A percentile compares a stretch with the other conserved stretches of the same genome.
These are phyloP conservation scores for Drosophila melanogaster DNA, from an alignment of 1,140 invertebrate species.

Conservation along the genomic window Release_6_plus_ISO1_MT NC_004354.4:1652501-1653000, in stretches of 20 bases:
- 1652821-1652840: conserved; percentile 20
- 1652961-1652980: conserved; percentile 47
- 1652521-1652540: neutral
- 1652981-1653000: conserved; percentile 10
- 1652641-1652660: conserved; percentile 32
- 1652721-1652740: conserved; percentile 1
- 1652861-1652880: conserved; percentile 30
- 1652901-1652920: conserved; percentile 46
- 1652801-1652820: conserved; percentile 13
- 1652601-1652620: conserved; percentile 43
- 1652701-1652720: conserved; percentile 5
- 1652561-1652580: neutral
- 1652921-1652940: conserved; percentile 52
- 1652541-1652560: neutral
- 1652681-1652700: conserved; percentile 15
- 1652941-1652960: conserved; percentile 37
- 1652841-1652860: conserved; percentile 1
- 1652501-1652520: conserved; percentile 2
- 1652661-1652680: conserved; percentile 47
- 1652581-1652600: conserved; percentile 24
- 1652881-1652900: conserved; percentile 46
- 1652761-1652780: neutral
- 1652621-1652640: conserved; percentile 41
- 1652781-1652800: conserved; percentile 8
- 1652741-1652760: conserved; percentile 22